Base-by-base conservation (phyloP, 2,797 vertebrate genomes). In the Cichlasoma orientale region DNA sequence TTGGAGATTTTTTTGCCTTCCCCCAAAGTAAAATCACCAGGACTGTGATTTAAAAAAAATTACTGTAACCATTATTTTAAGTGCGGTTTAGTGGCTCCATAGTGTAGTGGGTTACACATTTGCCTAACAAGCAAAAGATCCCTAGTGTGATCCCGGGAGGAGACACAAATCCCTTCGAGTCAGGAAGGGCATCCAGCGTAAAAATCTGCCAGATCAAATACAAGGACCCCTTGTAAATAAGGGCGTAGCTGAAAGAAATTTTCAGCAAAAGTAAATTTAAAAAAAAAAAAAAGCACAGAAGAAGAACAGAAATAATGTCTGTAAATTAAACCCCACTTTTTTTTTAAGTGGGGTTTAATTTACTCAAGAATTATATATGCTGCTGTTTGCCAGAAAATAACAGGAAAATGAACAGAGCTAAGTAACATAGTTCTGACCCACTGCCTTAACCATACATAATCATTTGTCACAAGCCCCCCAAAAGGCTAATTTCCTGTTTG, bases 391-490 rank as follows among this genome's bases (percentile, higher is more conserved):
- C 63, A 68, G 63, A 13, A 68, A 66, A 50, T 1, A 50, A 13
- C 38, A 68, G 23, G 1, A 68, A 50, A 68, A 50, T 50, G 41
- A 10, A 29, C 63, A 47, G 6, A 47, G 16, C 18, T 47, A 47
- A 7, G 16, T 44, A 44, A 44, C 1, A 4, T 7, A 47, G 5
- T 47, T 16, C 44, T 18, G 47, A 29, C 44, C n/a, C 63, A 52
- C 8, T 31, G 0, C 63, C 25, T n/a, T 3, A 68, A 68, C 25
- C 2, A 50, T 50, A 0, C 6, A 27, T 1, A 14, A 11, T 18
- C 59, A 0, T 0, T 27, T 19, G 41, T 47, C 23, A 47, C 61
- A 44, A 12, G 21, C 61, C 41, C 41, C 9, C 0, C 61, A 19
- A 68, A 21, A 68, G 10, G 47, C 61, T 7, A 2, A 23, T 38